Evolutionary conservation across 2,113 vertebrate species (phyloP).

Genomic region (Muntiacus muntjak): DNA sequence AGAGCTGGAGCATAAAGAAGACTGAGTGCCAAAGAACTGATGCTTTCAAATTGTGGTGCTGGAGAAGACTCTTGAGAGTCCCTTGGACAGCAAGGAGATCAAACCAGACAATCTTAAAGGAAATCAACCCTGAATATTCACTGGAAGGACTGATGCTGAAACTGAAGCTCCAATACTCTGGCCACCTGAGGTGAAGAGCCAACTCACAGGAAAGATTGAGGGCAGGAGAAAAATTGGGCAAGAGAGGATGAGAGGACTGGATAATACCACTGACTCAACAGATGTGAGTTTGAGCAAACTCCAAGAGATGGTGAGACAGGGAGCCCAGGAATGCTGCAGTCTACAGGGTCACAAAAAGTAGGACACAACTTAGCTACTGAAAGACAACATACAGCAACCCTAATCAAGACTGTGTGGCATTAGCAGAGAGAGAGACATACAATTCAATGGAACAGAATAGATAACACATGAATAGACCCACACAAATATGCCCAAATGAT

Average conservation of each 20-base stretch:
- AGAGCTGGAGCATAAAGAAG: not conserved
- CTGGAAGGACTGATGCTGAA: not conserved
- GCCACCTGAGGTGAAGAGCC: not conserved
- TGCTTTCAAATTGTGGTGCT: not conserved
- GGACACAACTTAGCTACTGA: not conserved
- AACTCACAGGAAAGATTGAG: not conserved
- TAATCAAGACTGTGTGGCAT: not conserved
- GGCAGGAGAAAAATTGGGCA: not conserved
- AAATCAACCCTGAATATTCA: not conserved
- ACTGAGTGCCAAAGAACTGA: not conserved
- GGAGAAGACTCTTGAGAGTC: not conserved
- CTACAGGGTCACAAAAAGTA: not conserved
- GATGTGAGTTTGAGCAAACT: not conserved
- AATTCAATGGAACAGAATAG: not conserved
- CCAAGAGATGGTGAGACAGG: not conserved
- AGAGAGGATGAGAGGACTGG: not conserved
- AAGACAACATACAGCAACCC: not conserved
- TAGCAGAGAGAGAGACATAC: not conserved
- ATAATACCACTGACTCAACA: not conserved
- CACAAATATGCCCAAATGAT: not conserved
- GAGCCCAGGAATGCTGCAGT: not conserved
- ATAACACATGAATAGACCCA: not conserved
- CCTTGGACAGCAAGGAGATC: not conserved
- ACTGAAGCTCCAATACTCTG: not conserved
- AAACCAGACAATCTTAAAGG: not conserved